Conservation (phyloP, 2,113 vertebrate species). For the Erythrocercus mccallii region DNA sequence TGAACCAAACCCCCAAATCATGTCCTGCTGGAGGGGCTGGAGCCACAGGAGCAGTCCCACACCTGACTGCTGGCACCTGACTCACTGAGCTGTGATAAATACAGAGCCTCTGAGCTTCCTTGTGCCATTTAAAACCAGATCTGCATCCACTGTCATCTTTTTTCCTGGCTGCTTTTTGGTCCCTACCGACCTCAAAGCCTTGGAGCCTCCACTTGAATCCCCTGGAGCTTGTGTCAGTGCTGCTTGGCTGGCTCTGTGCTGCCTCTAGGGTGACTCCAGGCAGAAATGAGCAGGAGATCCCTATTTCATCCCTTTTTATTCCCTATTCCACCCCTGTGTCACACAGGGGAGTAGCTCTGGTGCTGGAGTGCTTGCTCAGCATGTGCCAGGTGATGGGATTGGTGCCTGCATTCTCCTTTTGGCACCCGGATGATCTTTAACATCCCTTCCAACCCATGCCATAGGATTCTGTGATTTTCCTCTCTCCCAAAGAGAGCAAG, state of each 20-base stretch:
- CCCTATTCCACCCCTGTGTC: not conserved
- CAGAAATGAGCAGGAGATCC: not conserved
- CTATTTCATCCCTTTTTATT: not conserved
- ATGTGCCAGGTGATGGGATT: not conserved
- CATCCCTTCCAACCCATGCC: not conserved
- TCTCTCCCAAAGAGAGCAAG: not conserved
- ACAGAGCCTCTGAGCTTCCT: accelerated
- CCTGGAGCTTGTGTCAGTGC: not conserved
- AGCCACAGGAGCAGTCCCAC: not conserved
- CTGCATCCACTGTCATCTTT: not conserved
- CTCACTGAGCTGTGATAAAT: not conserved
- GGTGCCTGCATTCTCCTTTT: not conserved
- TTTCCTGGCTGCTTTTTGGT: not conserved
- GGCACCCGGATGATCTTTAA: not conserved
- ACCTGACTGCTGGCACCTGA: not conserved
- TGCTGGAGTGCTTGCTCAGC: not conserved
- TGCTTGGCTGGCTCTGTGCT: not conserved
- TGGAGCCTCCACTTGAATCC: not conserved
- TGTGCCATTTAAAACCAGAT: not conserved
- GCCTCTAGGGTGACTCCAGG: not conserved
- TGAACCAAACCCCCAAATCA: not conserved
- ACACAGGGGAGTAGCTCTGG: not conserved
- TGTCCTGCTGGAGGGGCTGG: not conserved
- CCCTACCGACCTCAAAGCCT: not conserved
- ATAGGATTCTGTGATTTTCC: not conserved